Conservation (phyloP, 2,888 invertebrate genomes). For the Rhagophthalmus giganteus region DNA sequence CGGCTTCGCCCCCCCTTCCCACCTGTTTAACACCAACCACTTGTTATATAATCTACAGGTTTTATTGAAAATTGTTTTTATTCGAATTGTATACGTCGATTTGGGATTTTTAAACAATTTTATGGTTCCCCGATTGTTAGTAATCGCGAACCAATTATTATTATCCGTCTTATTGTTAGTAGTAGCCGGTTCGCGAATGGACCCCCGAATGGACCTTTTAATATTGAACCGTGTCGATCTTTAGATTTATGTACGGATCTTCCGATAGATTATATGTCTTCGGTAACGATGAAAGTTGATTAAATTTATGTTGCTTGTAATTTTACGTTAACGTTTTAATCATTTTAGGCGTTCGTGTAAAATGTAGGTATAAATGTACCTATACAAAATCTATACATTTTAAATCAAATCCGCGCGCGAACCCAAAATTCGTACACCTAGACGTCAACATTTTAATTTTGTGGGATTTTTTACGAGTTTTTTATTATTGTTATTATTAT, state of each 20-base stretch:
- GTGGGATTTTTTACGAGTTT: too few species aligned
- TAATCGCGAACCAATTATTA: not conserved
- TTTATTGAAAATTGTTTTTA: conserved; percentile 33
- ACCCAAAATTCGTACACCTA: not conserved
- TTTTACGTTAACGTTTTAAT: conserved; percentile 3
- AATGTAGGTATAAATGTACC: not conserved
- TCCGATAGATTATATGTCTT: not conserved
- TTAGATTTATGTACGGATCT: not conserved
- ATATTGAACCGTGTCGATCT: not conserved
- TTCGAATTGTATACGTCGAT: not conserved
- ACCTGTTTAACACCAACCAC: conserved; percentile 46
- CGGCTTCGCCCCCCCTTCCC: conserved; percentile 33
- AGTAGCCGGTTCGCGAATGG: not conserved
- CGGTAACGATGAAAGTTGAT: not conserved
- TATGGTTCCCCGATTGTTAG: not conserved
- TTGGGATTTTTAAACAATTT: not conserved
- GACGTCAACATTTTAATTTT: too few species aligned
- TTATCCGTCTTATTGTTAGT: not conserved
- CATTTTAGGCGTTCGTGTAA: not conserved
- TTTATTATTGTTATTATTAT: too few species aligned
- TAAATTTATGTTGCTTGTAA: not conserved
- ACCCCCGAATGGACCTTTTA: not conserved
- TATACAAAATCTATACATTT: not conserved
- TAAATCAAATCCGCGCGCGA: not conserved
- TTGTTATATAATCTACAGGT: conserved; percentile 49